Base-by-base conservation (phyloP, 2,797 vertebrate species). In the Lepidocolaptes lacrymiger region DNA sequence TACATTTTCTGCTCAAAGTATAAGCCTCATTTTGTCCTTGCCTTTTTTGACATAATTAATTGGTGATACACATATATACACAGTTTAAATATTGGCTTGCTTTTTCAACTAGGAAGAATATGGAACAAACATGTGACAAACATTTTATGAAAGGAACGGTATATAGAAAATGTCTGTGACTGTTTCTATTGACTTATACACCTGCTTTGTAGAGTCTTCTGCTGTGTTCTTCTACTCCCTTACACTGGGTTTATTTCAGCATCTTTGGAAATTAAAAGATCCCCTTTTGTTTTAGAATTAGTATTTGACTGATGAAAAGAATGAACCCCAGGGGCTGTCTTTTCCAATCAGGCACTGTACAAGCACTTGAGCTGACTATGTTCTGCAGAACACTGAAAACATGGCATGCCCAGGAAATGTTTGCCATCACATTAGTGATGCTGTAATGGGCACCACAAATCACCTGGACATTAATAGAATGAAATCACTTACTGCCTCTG, bases 391-490 rank as follows among this genome's bases (percentile, higher is more conserved):
- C 96, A 91, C 1, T 92, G 96, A 71, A 96, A 96, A 95, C 93
- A 94, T 95, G 87, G 94, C 96, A 95, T 96, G 91, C 95, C 97
- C 89, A 74, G 96, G 97, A 97, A 98, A 96, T 97, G 96, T 96
- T 98, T 97, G 95, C 97, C 58, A 90, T 96, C 97, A 95, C 97
- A 92, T 97, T 98, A 96, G 97, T 94, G 96, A 97, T 96, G 97
- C 96, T 96, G 96, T 97, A 97, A 98, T 97, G 93, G 97, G 95
- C 97, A 97, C 94, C 97, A 97, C 97, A 95, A 97, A 97, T 98
- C 98, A 97, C 97, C 96, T 97, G 97, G 96, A 97, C 96, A 44
- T 97, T 98, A 97, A 96, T 96, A 96, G 97, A 97, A 97, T 91
- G 96, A 97, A 97, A 97, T 97, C 96, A 97, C 97, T 97, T 91